Evolutionary conservation across 2,888 invertebrate species (phyloP).

Genomic region (Netelia virgata): DNA sequence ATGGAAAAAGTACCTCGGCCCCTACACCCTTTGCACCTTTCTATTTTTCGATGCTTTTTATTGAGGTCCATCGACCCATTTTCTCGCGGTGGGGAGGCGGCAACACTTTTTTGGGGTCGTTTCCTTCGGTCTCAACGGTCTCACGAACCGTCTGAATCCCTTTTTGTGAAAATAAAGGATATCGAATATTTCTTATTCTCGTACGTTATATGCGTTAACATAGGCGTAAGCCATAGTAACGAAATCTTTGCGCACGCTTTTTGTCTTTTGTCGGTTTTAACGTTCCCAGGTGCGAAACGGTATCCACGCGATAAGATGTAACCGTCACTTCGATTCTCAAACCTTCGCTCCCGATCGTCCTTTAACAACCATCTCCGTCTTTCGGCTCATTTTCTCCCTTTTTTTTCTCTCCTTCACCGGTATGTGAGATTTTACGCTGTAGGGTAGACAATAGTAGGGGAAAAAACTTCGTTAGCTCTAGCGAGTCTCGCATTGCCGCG

Average conservation of each 20-base stretch:
- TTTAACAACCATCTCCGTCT: conserved; percentile 48
- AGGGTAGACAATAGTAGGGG: conserved; percentile 21
- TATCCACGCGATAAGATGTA: conserved; percentile 68
- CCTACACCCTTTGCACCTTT: conserved; percentile 35
- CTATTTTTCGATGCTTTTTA: conserved; percentile 50
- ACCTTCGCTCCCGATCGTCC: conserved; percentile 16
- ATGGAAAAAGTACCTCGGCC: neutral
- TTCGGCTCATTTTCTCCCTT: conserved; percentile 8
- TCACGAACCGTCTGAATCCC: conserved; percentile 68
- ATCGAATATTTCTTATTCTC: conserved; percentile 12
- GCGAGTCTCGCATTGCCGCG: conserved; percentile 37
- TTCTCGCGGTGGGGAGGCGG: conserved; percentile 61
- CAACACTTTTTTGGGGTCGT: conserved; percentile 75
- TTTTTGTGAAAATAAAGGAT: conserved; percentile 66
- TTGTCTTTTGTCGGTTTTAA: conserved; percentile 35
- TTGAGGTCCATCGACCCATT: conserved; percentile 48
- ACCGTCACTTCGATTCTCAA: conserved; percentile 65
- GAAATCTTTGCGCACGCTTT: neutral
- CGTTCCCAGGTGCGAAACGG: conserved; percentile 65
- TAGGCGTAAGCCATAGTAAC: conserved; percentile 15
- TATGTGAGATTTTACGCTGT: conserved; percentile 24
- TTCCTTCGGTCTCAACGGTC: conserved; percentile 70
- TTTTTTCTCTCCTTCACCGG: neutral
- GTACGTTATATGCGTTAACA: conserved; percentile 2
- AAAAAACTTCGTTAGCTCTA: conserved; percentile 49